phyloP scores from a whole-genome alignment of 2,113 vertebrate species.

The Agelaius tricolor region DNA sequence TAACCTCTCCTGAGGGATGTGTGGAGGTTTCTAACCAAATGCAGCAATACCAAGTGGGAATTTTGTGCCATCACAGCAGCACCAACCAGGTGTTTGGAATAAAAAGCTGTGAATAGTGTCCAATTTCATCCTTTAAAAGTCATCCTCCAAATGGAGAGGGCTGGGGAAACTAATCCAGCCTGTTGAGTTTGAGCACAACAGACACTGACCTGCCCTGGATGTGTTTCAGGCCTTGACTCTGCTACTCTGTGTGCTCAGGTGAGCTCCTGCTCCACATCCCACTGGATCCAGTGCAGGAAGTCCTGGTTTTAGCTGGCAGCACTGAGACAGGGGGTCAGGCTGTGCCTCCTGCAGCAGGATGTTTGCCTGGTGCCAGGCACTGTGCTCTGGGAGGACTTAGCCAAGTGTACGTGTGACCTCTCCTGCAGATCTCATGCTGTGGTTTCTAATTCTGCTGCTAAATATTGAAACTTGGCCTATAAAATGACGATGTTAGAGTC shows the following conservation, averaged over 20 bases:
- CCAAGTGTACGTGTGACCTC: neutral
- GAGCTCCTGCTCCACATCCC: neutral
- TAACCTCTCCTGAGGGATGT: neutral
- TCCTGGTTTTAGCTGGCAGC: neutral
- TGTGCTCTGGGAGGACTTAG: neutral
- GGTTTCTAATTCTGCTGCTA: neutral
- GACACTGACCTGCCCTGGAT: neutral
- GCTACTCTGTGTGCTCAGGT: neutral
- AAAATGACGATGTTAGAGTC: neutral
- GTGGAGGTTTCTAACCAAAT: neutral
- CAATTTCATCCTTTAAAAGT: neutral
- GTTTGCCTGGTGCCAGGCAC: neutral
- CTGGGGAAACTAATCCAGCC: neutral
- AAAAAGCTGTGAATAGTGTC: accelerated
- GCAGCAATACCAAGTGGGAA: neutral
- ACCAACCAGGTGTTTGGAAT: accelerated
- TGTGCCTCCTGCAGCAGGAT: conserved; percentile 11
- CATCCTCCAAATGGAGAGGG: neutral
- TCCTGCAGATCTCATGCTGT: accelerated
- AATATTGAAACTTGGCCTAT: accelerated
- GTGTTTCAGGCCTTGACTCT: neutral
- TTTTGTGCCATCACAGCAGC: neutral
- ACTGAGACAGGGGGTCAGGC: neutral
- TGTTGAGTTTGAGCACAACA: neutral
- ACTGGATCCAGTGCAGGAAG: neutral